Conservation (phyloP, 2,888 invertebrate genomes). For the Eulithis prunata region DNA sequence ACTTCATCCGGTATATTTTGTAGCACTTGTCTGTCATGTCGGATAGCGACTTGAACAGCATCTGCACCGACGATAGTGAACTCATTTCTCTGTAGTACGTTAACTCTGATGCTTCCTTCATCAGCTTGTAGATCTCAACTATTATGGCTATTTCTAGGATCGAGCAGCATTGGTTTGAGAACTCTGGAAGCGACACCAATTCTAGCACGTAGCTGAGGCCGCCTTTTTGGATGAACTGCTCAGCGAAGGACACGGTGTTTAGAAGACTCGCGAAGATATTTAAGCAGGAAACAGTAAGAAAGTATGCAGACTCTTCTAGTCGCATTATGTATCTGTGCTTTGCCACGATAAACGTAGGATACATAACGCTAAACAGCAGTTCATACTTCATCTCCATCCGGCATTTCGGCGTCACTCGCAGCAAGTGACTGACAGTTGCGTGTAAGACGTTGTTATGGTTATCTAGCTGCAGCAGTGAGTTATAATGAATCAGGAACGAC, state of each 20-base stretch:
- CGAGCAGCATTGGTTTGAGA: constrained; percentile 84
- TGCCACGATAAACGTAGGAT: constrained; percentile 84
- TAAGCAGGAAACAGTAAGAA: constrained; percentile 84
- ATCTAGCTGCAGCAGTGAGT: constrained; percentile 81
- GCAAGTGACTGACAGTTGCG: constrained; percentile 82
- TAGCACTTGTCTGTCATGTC: constrained; percentile 69
- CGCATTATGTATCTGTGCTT: constrained; percentile 78
- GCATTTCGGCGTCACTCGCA: constrained; percentile 84
- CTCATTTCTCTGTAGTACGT: constrained; percentile 66
- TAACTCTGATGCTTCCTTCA: constrained; percentile 63
- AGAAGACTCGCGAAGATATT: constrained; percentile 85
- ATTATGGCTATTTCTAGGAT: constrained; percentile 85
- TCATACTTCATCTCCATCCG: constrained; percentile 82
- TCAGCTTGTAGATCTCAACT: constrained; percentile 83
- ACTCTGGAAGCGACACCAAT: constrained; percentile 79
- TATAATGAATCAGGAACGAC: constrained; percentile 85
- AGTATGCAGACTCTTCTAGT: constrained; percentile 79
- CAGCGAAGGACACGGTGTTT: constrained; percentile 81
- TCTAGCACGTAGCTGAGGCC: constrained; percentile 84
- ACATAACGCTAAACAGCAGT: constrained; percentile 84
- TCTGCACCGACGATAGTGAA: constrained; percentile 71
- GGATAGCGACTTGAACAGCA: constrained; percentile 71
- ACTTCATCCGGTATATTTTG: constrained; percentile 64
- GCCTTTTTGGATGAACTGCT: constrained; percentile 84
- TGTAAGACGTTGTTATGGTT: constrained; percentile 82